Percentiles rank a stretch among this genome's conserved stretches.
phyloP scores from a whole-genome alignment of 2,797 vertebrate species.

The Coregonus ussuriensis region DNA sequence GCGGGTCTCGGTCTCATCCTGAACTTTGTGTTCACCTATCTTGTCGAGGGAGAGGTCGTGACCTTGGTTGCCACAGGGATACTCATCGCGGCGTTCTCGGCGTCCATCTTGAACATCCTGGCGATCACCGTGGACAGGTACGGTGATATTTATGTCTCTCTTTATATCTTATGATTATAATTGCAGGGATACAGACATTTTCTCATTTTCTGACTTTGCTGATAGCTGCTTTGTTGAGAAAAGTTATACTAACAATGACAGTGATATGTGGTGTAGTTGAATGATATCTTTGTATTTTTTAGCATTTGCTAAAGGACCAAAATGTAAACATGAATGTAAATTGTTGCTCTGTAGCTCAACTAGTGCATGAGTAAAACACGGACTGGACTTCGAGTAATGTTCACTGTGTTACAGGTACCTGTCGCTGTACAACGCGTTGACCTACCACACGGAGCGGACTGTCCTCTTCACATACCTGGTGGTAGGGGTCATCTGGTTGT shows the following conservation, averaged over 20 bases:
- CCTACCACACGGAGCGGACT: conserved; percentile 88
- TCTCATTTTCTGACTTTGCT: neutral
- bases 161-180: neutral
- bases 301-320: neutral
- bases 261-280: no score
- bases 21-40: conserved; percentile 85
- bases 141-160: neutral
- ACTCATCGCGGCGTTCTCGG: conserved; percentile 87
- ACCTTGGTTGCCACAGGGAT: conserved; percentile 81
- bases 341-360: neutral
- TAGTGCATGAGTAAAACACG: neutral
- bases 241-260: no score
- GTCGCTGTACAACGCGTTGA: conserved; percentile 89
- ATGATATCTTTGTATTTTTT: no score
- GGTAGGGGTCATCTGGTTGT: conserved; percentile 82
- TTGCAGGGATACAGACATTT: neutral
- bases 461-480: conserved; percentile 83
- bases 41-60: conserved; percentile 72
- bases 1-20: conserved; percentile 86
- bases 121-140: conserved; percentile 89
- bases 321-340: neutral
- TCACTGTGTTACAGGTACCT: conserved; percentile 79
- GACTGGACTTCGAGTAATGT: neutral
- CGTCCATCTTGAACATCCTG: conserved; percentile 86
- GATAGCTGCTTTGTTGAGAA: neutral